A percentile compares a stretch with the other conserved stretches of the same genome.
Conservation (phyloP, 2,888 invertebrate genomes). For the Lycia hirtaria region DNA sequence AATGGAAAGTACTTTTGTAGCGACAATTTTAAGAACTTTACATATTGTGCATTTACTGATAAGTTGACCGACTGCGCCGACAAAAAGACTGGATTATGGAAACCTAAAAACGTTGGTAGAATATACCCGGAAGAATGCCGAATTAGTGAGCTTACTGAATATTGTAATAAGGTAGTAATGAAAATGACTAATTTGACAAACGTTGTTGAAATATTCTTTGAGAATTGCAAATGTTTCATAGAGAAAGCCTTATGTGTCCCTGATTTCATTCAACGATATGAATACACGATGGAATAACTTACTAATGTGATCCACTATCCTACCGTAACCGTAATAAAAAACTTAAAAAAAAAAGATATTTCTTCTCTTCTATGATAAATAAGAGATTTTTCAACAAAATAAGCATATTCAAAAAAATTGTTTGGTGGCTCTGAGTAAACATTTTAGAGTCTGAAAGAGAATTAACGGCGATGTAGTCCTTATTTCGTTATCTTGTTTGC, state of each 20-base stretch:
- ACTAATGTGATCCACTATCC: no score
- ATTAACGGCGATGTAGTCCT: no score
- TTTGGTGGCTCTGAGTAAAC: no score
- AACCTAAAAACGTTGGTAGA: neutral
- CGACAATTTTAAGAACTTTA: neutral
- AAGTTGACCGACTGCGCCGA: neutral
- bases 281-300: no score
- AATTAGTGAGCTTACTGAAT: neutral
- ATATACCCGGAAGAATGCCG: neutral
- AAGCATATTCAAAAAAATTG: no score
- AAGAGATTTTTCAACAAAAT: no score
- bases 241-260: neutral
- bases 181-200: neutral
- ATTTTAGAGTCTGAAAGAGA: no score
- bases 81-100: neutral
- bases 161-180: neutral
- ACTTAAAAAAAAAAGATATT: no score
- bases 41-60: neutral
- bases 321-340: no score
- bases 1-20: neutral
- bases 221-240: neutral
- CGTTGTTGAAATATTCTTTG: neutral
- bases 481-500: no score
- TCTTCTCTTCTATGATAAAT: no score
- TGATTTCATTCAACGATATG: neutral